Conservation (phyloP, 2,888 invertebrate species). For the Trimorus sp. region DNA sequence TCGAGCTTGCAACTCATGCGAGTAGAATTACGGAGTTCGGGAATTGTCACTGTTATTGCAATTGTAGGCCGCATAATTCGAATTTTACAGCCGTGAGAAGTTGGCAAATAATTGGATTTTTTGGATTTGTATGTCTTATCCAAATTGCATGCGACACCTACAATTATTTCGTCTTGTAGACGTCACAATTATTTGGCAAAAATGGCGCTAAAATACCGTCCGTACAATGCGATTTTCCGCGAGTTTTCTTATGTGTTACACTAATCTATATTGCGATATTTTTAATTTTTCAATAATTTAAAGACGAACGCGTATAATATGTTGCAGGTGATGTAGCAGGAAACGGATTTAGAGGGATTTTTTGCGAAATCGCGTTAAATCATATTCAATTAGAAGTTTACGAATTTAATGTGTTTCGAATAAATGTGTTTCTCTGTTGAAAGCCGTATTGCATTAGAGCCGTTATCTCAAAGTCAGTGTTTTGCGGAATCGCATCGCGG, state of each 20-base stretch:
- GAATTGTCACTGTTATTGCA: not conserved
- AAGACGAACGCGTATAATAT: constrained; percentile 29
- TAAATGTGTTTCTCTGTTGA: constrained; percentile 6
- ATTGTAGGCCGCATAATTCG: not conserved
- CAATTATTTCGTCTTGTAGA: too few relatives aligned
- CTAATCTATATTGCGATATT: constrained; percentile 34
- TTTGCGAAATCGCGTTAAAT: not conserved
- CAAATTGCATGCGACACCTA: too few relatives aligned
- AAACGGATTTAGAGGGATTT: not conserved
- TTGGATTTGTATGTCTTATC: too few relatives aligned
- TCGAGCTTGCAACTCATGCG: too few relatives aligned
- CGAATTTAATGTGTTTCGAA: constrained; percentile 1
- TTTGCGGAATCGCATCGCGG: too few relatives aligned
- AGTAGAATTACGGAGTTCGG: too few relatives aligned
- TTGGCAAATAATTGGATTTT: too few relatives aligned
- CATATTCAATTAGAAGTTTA: constrained; percentile 18
- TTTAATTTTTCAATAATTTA: constrained; percentile 49
- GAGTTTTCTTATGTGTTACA: constrained; percentile 14
- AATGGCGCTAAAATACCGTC: too few relatives aligned
- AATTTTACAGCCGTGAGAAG: not conserved
- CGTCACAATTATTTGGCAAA: too few relatives aligned
- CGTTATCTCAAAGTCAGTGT: not conserved
- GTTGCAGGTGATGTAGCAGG: not conserved
- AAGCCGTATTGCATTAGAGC: constrained; percentile 1
- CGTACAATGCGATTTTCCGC: not conserved